A percentile compares a stretch with the other conserved stretches of the same genome.
These are phyloP conservation scores for Hippoglossus hippoglossus DNA, from an alignment of 2,797 vertebrate genomes.

Conservation along the genomic window DNA sequence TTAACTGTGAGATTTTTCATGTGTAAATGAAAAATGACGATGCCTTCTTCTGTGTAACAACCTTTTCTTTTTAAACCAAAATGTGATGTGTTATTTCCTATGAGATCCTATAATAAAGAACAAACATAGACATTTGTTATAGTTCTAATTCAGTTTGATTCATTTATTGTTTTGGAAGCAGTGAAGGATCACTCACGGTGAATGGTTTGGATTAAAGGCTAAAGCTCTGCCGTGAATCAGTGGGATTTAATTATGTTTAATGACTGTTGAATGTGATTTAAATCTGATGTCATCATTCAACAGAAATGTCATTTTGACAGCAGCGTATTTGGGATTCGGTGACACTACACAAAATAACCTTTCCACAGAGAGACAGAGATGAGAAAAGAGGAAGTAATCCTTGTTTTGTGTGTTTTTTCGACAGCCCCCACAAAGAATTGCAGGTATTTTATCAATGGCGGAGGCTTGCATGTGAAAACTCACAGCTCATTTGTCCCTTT, in stretches of 20 bases:
- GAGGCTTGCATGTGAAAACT: slow-evolving; percentile 44
- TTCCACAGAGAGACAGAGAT: slow-evolving; percentile 5
- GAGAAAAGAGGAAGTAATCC: slow-evolving; percentile 34
- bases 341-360: slow-evolving; percentile 33
- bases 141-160: slow-evolving; percentile 40
- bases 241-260: slow-evolving; percentile 71
- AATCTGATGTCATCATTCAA: slow-evolving; percentile 65
- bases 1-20: slow-evolving; percentile 48
- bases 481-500: slow-evolving; percentile 46
- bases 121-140: slow-evolving; percentile 36
- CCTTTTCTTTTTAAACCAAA: slow-evolving; percentile 58
- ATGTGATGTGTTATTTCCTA: slow-evolving; percentile 63
- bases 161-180: slow-evolving; percentile 36
- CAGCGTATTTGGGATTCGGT: slow-evolving; percentile 23
- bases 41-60: slow-evolving; percentile 59
- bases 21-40: slow-evolving; percentile 63
- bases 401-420: slow-evolving; percentile 35
- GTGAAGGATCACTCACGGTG: slow-evolving; percentile 34
- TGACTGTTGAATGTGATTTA: slow-evolving; percentile 66
- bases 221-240: slow-evolving; percentile 59
- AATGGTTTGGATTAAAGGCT: slow-evolving; percentile 63
- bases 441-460: slow-evolving; percentile 46
- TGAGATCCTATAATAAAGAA: slow-evolving; percentile 66
- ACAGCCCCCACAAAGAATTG: slow-evolving; percentile 36
- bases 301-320: slow-evolving; percentile 50